Conservation (phyloP, 2,113 vertebrate genomes). For the Crocuta crocuta region DNA sequence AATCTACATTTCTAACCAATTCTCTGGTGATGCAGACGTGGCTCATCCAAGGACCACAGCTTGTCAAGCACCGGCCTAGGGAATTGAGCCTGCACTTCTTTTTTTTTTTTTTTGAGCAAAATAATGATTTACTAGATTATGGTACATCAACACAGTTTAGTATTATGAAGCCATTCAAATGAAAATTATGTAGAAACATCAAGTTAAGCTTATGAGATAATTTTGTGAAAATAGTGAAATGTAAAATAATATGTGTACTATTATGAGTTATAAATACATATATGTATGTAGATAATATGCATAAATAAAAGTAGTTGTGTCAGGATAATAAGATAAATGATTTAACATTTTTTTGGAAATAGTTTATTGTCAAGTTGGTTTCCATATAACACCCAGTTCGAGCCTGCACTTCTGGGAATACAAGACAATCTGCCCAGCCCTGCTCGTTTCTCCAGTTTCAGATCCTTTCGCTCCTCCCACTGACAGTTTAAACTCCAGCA, state of each 20-base stretch:
- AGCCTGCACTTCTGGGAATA: not conserved
- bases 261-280: not conserved
- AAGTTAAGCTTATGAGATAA: not conserved
- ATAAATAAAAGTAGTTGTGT: conserved; percentile 11
- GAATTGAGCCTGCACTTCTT: not conserved
- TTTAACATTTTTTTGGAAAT: not conserved
- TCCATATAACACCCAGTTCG: no score
- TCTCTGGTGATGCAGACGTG: not conserved
- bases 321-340: not conserved
- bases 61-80: not conserved
- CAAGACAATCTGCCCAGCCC: not conserved
- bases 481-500: conserved; percentile 1
- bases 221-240: conserved; percentile 1
- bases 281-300: not conserved
- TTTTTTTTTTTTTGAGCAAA: not conserved
- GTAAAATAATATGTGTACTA: not conserved
- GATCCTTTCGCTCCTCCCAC: conserved; percentile 41
- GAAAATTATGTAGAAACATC: not conserved
- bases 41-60: not conserved
- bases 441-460: not conserved
- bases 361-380: no score
- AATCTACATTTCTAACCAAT: not conserved
- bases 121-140: conserved; percentile 44
- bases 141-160: not conserved
- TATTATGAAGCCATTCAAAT: not conserved